phyloP scores from a whole-genome alignment of 2,888 invertebrate genomes.

The Pemphredon lugubris region DNA sequence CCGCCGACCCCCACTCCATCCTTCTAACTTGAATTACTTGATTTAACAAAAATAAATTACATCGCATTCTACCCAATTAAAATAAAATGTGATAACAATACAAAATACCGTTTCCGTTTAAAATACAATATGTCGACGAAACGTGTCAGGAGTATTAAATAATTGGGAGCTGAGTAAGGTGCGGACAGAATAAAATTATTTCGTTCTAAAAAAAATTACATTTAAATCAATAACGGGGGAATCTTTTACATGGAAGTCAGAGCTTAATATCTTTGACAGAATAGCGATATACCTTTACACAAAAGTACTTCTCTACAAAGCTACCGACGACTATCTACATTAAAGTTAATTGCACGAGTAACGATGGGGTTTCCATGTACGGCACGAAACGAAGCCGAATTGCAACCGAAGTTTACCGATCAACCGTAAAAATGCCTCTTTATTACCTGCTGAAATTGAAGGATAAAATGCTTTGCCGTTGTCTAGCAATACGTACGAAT shows the following conservation, averaged over 20 bases:
- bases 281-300: conserved; percentile 1
- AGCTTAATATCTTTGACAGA: conserved; percentile 23
- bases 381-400: not conserved
- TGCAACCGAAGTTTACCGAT: not conserved
- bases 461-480: not conserved
- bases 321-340: not conserved
- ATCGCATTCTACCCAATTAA: no score
- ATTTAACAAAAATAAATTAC: no score
- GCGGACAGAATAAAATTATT: conserved; percentile 17
- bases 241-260: conserved; percentile 29
- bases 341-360: not conserved
- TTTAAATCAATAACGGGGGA: conserved; percentile 14
- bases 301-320: not conserved
- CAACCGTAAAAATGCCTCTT: conserved; percentile 1
- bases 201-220: no score
- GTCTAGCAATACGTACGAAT: not conserved
- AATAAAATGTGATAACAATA: no score
- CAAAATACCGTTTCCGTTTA: no score
- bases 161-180: not conserved
- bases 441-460: conserved; percentile 9
- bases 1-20: not conserved
- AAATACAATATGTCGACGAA: no score
- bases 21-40: no score
- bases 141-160: not conserved
- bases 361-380: not conserved